Base-by-base conservation (phyloP, 2,888 invertebrate genomes). In the Heteromyza rotundicornis region DNA sequence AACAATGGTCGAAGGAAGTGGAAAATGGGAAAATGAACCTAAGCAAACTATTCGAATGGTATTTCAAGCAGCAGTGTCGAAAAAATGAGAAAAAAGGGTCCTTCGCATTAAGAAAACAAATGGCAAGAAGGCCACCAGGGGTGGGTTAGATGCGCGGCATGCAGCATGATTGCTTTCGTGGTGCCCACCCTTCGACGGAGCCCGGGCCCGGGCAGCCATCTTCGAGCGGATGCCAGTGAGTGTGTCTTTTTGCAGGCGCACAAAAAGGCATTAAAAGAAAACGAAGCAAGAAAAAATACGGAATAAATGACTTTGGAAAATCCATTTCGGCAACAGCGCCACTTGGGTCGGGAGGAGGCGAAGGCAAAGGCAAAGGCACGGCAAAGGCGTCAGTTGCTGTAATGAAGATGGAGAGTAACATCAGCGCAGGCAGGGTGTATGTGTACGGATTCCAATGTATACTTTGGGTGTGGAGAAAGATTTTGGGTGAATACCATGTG, bases 1-100 rank as follows among this genome's bases (percentile, higher is more conserved):
- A 76, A 75, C 76, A 77, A 79, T 79, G 80, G 79, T 78, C 75
- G 72, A 69, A 69, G 35, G 52, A 57, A n/a, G 10, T 44, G 56
- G 44, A 63, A 65, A 67, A 64, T 62, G 60, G 67, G 70, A 79
- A 79, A 80, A 79, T 80, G 76, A 79, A 79, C 80, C 76, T 75
- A 76, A 79, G 80, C 76, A 78, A 78, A 80, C 79, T 78, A 77
- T 77, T 75, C 67, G 70, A 77, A 78, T 76, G 75, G 73, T 70
- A 79, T 77, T 73, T 70, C 68, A 66, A 64, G 69, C 63, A 65
- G 62, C 55, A 36, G 24, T 24, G 53, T 54, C 44, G 52, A 68
- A 69, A 76, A 66, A 71, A 70, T 69, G 67, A 69, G 69, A 72
- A 69, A 71, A 62, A 69, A 74, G 58, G 56, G 60, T 63, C 63